Conservation (phyloP, 2,888 invertebrate species). For the Thymelicus sylvestris region DNA sequence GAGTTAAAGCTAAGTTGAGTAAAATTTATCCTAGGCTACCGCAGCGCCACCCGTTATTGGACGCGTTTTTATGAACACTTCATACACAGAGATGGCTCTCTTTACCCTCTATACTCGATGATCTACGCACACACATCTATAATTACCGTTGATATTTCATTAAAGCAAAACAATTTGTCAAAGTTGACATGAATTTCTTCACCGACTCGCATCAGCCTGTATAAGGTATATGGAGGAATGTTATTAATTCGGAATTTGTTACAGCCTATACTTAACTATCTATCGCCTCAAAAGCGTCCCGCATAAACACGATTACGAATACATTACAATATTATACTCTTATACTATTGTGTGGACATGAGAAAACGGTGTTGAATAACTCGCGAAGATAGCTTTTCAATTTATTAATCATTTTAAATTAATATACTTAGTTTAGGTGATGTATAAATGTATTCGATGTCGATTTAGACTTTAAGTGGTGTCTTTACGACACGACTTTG, state of each 20-base stretch:
- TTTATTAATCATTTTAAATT: conserved; percentile 41
- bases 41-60: no score
- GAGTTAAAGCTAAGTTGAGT: no score
- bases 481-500: no score
- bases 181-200: conserved; percentile 32
- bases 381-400: conserved; percentile 41
- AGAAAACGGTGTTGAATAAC: conserved; percentile 19
- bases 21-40: no score
- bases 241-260: conserved; percentile 83
- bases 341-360: conserved; percentile 40
- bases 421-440: conserved; percentile 25
- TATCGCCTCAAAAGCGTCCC: conserved; percentile 62
- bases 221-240: conserved; percentile 62
- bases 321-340: conserved; percentile 42
- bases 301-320: conserved; percentile 49
- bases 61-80: no score
- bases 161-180: conserved; percentile 31
- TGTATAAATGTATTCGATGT: conserved; percentile 43
- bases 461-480: not conserved
- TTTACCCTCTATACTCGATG: no score
- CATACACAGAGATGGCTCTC: no score
- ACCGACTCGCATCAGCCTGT: conserved; percentile 54
- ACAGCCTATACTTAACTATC: conserved; percentile 78
- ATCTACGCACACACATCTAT: not conserved
- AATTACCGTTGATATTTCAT: conserved; percentile 35